Evolutionary conservation across 1,140 invertebrate species (phyloP).

Genomic region (Calephelis virginiensis): DNA sequence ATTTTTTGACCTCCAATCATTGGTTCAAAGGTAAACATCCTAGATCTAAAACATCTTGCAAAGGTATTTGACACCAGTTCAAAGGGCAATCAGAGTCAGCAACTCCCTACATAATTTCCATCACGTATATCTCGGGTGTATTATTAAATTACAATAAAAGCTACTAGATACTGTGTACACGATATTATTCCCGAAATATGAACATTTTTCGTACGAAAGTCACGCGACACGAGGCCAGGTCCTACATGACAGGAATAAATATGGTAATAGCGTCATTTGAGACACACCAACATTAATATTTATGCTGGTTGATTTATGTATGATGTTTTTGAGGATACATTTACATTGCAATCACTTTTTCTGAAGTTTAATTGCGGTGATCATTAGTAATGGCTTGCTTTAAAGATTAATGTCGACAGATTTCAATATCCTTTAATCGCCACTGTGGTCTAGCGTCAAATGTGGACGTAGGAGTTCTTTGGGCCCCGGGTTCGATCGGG

Average conservation of each 20-base stretch:
- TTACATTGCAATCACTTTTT: constrained; percentile 17
- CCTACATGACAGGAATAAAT: constrained; percentile 41
- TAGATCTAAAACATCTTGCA: no score
- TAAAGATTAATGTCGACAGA: neutral
- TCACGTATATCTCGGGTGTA: no score
- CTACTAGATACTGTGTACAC: constrained; percentile 9
- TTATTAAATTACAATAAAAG: constrained; percentile 1
- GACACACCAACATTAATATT: constrained; percentile 42
- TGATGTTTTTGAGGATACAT: constrained; percentile 22
- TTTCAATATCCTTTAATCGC: no score
- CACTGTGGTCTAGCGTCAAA: no score
- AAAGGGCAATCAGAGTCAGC: no score
- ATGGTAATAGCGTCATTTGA: constrained; percentile 44
- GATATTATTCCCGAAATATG: constrained; percentile 15
- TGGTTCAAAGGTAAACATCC: no score
- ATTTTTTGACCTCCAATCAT: no score
- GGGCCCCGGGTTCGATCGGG: no score
- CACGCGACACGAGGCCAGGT: constrained; percentile 21
- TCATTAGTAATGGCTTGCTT: constrained; percentile 19
- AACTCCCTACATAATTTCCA: no score
- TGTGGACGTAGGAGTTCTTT: no score
- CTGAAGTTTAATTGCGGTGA: constrained; percentile 24
- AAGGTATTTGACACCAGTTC: no score
- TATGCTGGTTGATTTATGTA: constrained; percentile 33
- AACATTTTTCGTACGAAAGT: constrained; percentile 26